phyloP scores from a whole-genome alignment of 2,888 invertebrate species.

The Parascotia fuliginaria region DNA sequence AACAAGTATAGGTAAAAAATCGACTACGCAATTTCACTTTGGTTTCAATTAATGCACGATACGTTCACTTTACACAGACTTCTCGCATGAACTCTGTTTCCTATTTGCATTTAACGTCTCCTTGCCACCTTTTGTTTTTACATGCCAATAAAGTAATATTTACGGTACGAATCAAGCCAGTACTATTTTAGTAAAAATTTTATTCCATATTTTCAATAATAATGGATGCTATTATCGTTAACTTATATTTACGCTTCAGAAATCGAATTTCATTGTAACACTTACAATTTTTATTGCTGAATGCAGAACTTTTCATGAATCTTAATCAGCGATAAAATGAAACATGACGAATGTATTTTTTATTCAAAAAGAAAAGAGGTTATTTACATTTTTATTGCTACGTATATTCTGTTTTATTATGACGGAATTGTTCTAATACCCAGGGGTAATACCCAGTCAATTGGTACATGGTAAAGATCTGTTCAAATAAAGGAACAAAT shows the following conservation, averaged over 20 bases:
- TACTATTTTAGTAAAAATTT: constrained; percentile 1
- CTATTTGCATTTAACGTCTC: not conserved
- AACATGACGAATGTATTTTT: constrained; percentile 10
- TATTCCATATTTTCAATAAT: constrained; percentile 9
- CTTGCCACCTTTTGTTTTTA: constrained; percentile 4
- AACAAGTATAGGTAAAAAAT: too few relatives aligned
- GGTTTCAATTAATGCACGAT: not conserved
- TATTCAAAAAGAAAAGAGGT: constrained; percentile 17
- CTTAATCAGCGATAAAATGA: constrained; percentile 22
- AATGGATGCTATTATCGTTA: constrained; percentile 9
- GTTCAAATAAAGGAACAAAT: constrained; percentile 25
- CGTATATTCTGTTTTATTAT: constrained; percentile 19
- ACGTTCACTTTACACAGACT: not conserved
- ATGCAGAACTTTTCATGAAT: constrained; percentile 26
- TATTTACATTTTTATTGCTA: constrained; percentile 21
- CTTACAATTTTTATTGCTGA: constrained; percentile 23
- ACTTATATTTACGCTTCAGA: constrained; percentile 11
- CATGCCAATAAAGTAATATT: constrained; percentile 12
- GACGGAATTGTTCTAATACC: constrained; percentile 21
- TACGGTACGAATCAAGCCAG: constrained; percentile 1
- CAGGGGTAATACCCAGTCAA: constrained; percentile 30
- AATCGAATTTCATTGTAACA: constrained; percentile 21
- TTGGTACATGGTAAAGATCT: constrained; percentile 28
- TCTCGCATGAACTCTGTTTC: not conserved
- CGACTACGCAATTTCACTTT: not conserved